Conservation (phyloP, 1,140 invertebrate genomes). For the Drosophila mauritiana region DNA sequence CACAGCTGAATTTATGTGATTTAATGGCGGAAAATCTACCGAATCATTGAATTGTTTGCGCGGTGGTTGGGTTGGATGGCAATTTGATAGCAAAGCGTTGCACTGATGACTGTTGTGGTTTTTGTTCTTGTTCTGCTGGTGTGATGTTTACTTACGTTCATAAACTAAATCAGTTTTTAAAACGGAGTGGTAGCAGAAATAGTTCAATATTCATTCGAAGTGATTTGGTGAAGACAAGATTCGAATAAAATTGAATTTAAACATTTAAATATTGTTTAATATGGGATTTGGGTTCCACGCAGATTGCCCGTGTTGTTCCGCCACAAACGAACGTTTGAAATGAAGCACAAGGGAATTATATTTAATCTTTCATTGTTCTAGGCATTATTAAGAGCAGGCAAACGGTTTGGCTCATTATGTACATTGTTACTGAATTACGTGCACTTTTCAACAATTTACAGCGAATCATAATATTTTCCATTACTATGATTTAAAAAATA, state of each 20-base stretch:
- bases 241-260: slow-evolving; percentile 30
- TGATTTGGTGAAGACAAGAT: slow-evolving; percentile 4
- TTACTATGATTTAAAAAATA: background rate
- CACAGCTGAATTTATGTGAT: slow-evolving; percentile 3
- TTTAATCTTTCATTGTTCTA: slow-evolving; percentile 49
- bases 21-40: background rate
- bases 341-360: slow-evolving; percentile 66
- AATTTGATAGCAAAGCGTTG: slow-evolving; percentile 45
- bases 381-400: slow-evolving; percentile 21
- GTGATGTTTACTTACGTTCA: slow-evolving; percentile 70
- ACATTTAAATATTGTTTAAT: slow-evolving; percentile 31
- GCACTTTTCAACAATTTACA: slow-evolving; percentile 24
- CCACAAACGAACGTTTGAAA: slow-evolving; percentile 68
- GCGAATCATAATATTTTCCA: slow-evolving; percentile 3
- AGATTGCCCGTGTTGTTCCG: slow-evolving; percentile 63
- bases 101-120: slow-evolving; percentile 45
- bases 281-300: slow-evolving; percentile 50
- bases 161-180: slow-evolving; percentile 65
- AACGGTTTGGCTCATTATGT: slow-evolving; percentile 22
- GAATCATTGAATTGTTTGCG: slow-evolving; percentile 8
- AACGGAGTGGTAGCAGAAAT: slow-evolving; percentile 36
- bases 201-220: slow-evolving; percentile 8
- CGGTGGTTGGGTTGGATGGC: slow-evolving; percentile 43
- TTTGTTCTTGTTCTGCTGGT: slow-evolving; percentile 27
- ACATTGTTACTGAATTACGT: slow-evolving; percentile 32